phyloP scores from a whole-genome alignment of 2,797 vertebrate genomes.

The Pristis pectinata region DNA sequence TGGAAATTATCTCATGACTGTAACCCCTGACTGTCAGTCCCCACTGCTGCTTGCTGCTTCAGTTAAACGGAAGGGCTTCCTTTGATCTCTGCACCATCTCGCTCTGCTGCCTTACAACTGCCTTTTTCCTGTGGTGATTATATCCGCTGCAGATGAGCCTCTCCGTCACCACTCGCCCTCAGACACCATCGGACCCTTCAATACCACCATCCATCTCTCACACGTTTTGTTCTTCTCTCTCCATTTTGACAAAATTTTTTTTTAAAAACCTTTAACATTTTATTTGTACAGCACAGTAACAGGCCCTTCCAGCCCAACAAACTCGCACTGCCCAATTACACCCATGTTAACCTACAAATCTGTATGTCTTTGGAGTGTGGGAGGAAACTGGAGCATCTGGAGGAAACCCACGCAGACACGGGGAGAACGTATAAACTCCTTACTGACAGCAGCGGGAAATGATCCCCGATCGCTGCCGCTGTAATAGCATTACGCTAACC shows the following conservation, averaged over 20 bases:
- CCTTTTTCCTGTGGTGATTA: conserved; percentile 20
- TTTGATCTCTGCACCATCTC: neutral
- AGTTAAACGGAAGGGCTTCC: neutral
- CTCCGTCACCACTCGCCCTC: neutral
- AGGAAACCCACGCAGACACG: too few species aligned
- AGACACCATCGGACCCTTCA: neutral
- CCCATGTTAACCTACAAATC: too few species aligned
- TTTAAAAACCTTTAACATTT: too few species aligned
- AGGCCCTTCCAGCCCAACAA: too few species aligned
- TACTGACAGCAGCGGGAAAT: too few species aligned
- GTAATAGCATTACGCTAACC: too few species aligned
- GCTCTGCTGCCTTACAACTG: neutral
- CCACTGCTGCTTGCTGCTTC: neutral
- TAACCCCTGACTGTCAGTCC: neutral
- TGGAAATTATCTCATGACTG: neutral
- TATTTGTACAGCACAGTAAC: too few species aligned
- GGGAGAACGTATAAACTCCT: too few species aligned
- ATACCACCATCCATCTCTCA: neutral
- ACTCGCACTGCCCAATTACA: too few species aligned
- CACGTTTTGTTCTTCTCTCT: neutral
- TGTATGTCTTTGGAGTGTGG: too few species aligned
- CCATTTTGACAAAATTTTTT: neutral
- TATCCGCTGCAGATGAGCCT: neutral
- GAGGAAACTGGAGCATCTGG: too few species aligned
- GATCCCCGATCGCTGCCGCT: too few species aligned